These are phyloP conservation scores for Coregonus clupeaformis DNA, from an alignment of 2,113 vertebrate genomes.

Conservation along the genomic window DNA sequence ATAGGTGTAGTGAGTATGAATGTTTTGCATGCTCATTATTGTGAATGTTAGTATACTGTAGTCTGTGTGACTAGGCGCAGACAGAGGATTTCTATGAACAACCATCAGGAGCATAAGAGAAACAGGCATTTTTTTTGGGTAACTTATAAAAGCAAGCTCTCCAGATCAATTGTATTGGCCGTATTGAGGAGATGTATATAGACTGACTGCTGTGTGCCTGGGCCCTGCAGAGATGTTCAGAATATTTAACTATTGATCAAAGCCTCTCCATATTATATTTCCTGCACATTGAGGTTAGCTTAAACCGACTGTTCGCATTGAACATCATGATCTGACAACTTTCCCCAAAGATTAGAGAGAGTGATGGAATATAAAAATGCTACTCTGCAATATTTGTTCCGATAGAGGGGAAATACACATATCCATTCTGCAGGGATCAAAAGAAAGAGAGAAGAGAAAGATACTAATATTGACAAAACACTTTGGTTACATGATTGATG, in stretches of 20 bases:
- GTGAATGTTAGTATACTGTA: too few relatives aligned
- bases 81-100: too few relatives aligned
- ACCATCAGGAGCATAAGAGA: too few relatives aligned
- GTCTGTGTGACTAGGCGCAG: too few relatives aligned
- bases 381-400: background rate
- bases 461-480: background rate
- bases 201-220: slow-evolving; percentile 50
- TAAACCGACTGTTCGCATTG: background rate
- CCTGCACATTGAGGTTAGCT: slow-evolving; percentile 45
- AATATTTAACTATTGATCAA: slow-evolving; percentile 63
- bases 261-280: slow-evolving; percentile 56
- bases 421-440: slow-evolving; percentile 56
- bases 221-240: slow-evolving; percentile 41
- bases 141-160: too few relatives aligned
- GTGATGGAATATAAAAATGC: too few relatives aligned
- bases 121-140: too few relatives aligned
- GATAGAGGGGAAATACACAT: slow-evolving; percentile 51
- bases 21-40: too few relatives aligned
- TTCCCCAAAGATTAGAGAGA: too few relatives aligned
- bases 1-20: too few relatives aligned
- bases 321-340: too few relatives aligned
- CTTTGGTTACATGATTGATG: too few relatives aligned
- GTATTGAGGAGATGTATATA: slow-evolving; percentile 62
- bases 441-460: slow-evolving; percentile 21
- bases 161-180: slow-evolving; percentile 62